Evolutionary conservation across 2,113 vertebrate species (phyloP).

Genomic region (Sander vitreus): DNA sequence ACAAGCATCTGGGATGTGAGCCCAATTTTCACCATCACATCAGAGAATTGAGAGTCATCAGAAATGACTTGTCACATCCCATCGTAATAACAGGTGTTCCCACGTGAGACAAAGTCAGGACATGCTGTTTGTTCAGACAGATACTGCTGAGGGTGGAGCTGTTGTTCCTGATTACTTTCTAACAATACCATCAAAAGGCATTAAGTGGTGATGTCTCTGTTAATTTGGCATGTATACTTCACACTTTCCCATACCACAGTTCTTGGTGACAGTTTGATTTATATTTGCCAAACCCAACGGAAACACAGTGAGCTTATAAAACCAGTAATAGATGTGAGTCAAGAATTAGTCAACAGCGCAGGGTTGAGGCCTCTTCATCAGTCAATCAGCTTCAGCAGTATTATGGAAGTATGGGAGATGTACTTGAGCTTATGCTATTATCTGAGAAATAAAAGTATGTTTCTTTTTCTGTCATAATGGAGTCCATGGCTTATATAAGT

Average conservation of each 20-base stretch:
- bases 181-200: neutral
- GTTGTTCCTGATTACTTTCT: neutral
- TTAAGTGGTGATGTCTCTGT: neutral
- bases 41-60: conserved; percentile 25
- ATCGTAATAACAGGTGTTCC: conserved; percentile 25
- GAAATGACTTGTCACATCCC: neutral
- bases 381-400: neutral
- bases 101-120: neutral
- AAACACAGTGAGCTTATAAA: neutral
- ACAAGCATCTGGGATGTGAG: neutral
- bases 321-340: neutral
- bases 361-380: neutral
- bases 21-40: neutral
- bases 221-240: neutral
- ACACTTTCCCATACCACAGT: neutral
- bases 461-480: neutral
- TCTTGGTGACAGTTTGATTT: neutral
- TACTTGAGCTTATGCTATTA: neutral
- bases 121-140: conserved; percentile 16
- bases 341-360: neutral
- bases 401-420: neutral
- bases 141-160: conserved; percentile 47
- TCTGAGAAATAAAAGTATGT: neutral
- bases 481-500: neutral
- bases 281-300: neutral